phyloP scores from a whole-genome alignment of 2,797 vertebrate species.

The Rhinella marina region DNA sequence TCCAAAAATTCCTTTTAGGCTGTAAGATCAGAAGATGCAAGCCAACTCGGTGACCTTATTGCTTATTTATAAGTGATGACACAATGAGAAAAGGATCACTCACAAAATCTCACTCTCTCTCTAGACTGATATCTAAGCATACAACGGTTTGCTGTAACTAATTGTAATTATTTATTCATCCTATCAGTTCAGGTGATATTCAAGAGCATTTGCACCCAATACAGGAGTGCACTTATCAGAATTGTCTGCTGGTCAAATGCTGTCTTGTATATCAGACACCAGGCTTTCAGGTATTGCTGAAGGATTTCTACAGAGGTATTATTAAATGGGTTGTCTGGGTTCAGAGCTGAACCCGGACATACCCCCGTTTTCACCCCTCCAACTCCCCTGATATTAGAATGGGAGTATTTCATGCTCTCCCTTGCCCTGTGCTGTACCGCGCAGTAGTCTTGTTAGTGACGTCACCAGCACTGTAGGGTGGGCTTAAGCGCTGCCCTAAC shows the following conservation, averaged over 20 bases:
- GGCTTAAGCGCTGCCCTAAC: no score
- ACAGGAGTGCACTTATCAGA: slow-evolving; percentile 63
- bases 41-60: slow-evolving; percentile 68
- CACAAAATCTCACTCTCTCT: slow-evolving; percentile 64
- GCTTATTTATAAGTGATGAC: slow-evolving; percentile 72
- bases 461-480: no score
- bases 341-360: no score
- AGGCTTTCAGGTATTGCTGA: slow-evolving; percentile 6
- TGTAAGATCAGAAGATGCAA: slow-evolving; percentile 65
- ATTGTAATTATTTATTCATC: slow-evolving; percentile 72
- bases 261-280: slow-evolving; percentile 12
- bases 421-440: no score
- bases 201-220: slow-evolving; percentile 68
- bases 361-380: no score
- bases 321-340: not conserved
- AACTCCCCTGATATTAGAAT: no score
- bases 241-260: slow-evolving; percentile 18
- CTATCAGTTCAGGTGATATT: slow-evolving; percentile 66
- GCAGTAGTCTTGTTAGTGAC: no score
- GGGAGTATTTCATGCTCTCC: no score
- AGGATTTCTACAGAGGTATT: not conserved
- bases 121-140: slow-evolving; percentile 64
- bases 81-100: slow-evolving; percentile 66
- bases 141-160: slow-evolving; percentile 66
- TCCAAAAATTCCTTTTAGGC: slow-evolving; percentile 36